Base-by-base conservation (phyloP, 2,113 vertebrate genomes). In the Ceyx melanurus region DNA sequence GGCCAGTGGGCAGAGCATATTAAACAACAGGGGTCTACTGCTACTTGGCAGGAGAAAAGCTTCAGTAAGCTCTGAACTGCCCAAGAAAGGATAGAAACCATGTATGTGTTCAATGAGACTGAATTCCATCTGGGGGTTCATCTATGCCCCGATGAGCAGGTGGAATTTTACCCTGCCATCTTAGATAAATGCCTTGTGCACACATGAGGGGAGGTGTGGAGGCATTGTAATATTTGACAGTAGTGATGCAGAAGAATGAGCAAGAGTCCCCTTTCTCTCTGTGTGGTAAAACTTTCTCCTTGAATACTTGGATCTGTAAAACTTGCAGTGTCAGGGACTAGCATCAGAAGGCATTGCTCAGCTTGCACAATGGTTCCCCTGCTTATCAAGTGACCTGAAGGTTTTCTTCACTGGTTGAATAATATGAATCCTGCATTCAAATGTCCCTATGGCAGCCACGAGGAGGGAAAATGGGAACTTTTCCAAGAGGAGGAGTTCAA, bases 401-500 rank as follows among this genome's bases (percentile, higher is more conserved):
- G 57, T 90, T 95, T 91, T 93, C 83, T 97, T 87, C 89, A 92
- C 82, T 84, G 79, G 74, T 62, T 73, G 72, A 95, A 88, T 96
- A 92, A 88, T 76, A 51, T 66, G 82, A 95, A 97, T 73, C 48
- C 65, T 94, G 60, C 65, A 95, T 94, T 96, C 91, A 92, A n/a
- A 73, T 62, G 4, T 64, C 77, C 71, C 86, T 5, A 1, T 76
- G 58, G 88, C 83, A 75, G 37, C 37, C 86, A 91, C 29, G 90
- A 91, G 50, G 53, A 97, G 89, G 90, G 89, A 66, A 96, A 96
- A 97, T 87, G 92, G 35, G 78, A 97, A 89, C 87, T 91, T 86
- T 91, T 95, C 97, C 78, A 84, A 95, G 95, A 96, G 95, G 93
- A 96, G 93, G 95, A 96, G 89, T 97, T 97, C 93, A 94, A 83